phyloP scores from a whole-genome alignment of 2,888 invertebrate genomes.

The Cosmia trapezina region DNA sequence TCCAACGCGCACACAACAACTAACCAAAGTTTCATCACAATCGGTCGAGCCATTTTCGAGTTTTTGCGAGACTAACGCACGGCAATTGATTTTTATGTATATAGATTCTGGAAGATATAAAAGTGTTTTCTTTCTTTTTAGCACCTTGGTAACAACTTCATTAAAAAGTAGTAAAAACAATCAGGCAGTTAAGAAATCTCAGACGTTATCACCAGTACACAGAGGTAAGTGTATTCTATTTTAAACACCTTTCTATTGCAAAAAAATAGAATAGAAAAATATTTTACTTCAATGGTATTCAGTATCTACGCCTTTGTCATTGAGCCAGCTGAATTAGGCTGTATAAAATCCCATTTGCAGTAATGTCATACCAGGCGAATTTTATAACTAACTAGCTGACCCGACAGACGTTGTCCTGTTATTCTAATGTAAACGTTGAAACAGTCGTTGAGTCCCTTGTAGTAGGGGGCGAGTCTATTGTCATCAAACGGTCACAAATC shows the following conservation, averaged over 20 bases:
- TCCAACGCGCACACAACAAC: too few relatives aligned
- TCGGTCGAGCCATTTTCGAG: too few relatives aligned
- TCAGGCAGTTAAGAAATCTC: slow-evolving; percentile 75
- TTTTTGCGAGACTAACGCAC: too few relatives aligned
- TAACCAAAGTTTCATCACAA: too few relatives aligned
- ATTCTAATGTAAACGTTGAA: too few relatives aligned
- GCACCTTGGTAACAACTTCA: slow-evolving; percentile 75
- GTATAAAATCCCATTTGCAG: not conserved
- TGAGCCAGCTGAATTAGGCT: not conserved
- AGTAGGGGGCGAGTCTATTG: too few relatives aligned
- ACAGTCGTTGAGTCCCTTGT: too few relatives aligned
- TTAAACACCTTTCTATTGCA: not conserved
- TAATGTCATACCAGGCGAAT: too few relatives aligned
- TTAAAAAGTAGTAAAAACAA: slow-evolving; percentile 74
- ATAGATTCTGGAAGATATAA: not conserved
- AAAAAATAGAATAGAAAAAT: not conserved
- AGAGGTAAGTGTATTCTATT: slow-evolving; percentile 73
- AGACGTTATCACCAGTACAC: slow-evolving; percentile 76
- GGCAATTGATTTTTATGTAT: too few relatives aligned
- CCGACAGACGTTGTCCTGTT: too few relatives aligned
- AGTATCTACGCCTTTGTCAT: slow-evolving; percentile 5
- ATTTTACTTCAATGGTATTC: not conserved
- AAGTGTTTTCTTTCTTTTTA: slow-evolving; percentile 48
- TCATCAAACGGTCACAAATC: too few relatives aligned
- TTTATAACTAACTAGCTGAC: not conserved